phyloP scores from a whole-genome alignment of 2,888 invertebrate species.

The Azorinus chamasolen region DNA sequence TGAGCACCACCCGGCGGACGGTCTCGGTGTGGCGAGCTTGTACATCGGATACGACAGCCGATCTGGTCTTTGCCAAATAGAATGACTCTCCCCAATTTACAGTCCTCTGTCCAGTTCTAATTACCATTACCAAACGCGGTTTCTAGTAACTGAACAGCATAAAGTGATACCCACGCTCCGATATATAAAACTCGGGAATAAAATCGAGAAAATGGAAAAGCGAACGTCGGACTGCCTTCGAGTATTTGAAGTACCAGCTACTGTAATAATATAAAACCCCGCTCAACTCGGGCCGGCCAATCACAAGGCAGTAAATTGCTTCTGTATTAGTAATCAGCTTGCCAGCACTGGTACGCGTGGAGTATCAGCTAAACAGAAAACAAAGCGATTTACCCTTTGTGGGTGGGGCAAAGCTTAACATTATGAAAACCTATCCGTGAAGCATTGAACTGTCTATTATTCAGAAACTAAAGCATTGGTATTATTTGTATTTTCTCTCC shows the following conservation, averaged over 20 bases:
- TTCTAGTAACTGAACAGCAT: slow-evolving; percentile 46
- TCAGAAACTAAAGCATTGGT: slow-evolving; percentile 58
- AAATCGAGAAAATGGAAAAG: too few species aligned
- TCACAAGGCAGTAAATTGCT: slow-evolving; percentile 38
- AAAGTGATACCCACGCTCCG: slow-evolving; percentile 17
- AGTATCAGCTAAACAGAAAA: slow-evolving; percentile 51
- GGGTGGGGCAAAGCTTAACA: slow-evolving; percentile 60
- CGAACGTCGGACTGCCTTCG: slow-evolving; percentile 1
- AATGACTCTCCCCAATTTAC: slow-evolving; percentile 35
- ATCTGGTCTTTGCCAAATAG: slow-evolving; percentile 3
- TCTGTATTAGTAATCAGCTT: slow-evolving; percentile 59
- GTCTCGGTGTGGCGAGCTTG: slow-evolving; percentile 10
- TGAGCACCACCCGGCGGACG: slow-evolving; percentile 28
- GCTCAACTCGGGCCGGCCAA: slow-evolving; percentile 45
- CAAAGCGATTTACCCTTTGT: slow-evolving; percentile 59
- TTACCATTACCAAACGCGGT: slow-evolving; percentile 51
- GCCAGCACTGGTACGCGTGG: slow-evolving; percentile 45
- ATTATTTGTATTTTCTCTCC: slow-evolving; percentile 65
- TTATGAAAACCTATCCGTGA: slow-evolving; percentile 68
- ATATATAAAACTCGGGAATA: too few species aligned
- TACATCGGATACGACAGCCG: slow-evolving; percentile 22
- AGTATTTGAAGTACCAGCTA: slow-evolving; percentile 9
- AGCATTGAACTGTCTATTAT: slow-evolving; percentile 67
- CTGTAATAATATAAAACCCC: slow-evolving; percentile 41
- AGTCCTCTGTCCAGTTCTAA: slow-evolving; percentile 43